Evolutionary conservation across 2,888 invertebrate species (phyloP), one percentile per base, ranked within the genome.

Genomic region (Syrista parreyssii): DNA sequence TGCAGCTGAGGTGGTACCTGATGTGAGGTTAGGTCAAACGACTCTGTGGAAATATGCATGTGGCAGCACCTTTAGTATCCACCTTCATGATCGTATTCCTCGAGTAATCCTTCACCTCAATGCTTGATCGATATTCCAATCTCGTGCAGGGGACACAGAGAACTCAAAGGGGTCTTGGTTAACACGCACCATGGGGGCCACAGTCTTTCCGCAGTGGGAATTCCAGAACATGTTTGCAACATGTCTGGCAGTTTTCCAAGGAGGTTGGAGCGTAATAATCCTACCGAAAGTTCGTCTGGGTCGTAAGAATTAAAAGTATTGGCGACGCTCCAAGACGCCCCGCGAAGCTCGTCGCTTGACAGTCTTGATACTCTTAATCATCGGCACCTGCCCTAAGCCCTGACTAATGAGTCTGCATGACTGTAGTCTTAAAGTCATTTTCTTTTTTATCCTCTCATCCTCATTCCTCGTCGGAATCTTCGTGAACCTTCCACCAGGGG

Each of bases 171-270:
- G 55, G 55, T 23, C 55, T 55, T 23, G 55, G 55, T 55, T 15
- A 55, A 55, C 23, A 55, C 55, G 55, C 55, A 55, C 55, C 55
- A 55, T 23, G 55, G 55, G 55, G 55, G 55, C 55, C 55, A 55
- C 23, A 23, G 55, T 55, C 55, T 55, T 55, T 55, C 55, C 55
- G 55, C 55, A 23, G 35, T 73, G 85, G 83, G 83, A 86, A 87
- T 86, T 84, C 85, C 85, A 80, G 82, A 81, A 82, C 81, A 82
- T 78, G 86, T 82, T 86, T 79, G 83, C 84, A 82, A 83, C 84
- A 85, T 80, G 86, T 77, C 82, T 89, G 89, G 89, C 88, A 76
- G 75, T n/a, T 73, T 72, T 86, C 89, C 88, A 88, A 88, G 79
- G 86, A 88, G 87, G 86, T 87, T 87, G 88, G 85, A 80, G 79